Base-by-base conservation (phyloP, 2,888 invertebrate species). In the Lasioglossum zephyrum region DNA sequence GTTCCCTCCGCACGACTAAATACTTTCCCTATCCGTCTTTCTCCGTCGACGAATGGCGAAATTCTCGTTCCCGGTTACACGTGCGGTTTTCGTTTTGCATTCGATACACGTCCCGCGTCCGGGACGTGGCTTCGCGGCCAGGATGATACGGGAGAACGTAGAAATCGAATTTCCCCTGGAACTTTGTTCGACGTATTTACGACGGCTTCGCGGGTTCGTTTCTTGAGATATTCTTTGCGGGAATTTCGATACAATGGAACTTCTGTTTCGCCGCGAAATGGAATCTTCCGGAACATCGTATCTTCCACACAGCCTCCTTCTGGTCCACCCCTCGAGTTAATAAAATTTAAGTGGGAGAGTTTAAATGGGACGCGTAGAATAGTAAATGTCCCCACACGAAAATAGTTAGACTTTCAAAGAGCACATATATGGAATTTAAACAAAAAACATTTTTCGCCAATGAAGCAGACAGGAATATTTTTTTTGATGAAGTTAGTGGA, bases 111-210 rank as follows among this genome's bases (percentile, higher is more conserved):
- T 49, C 66, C 26, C 60, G 60, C 13, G 13, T 16, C 26, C 60
- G 26, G 13, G 60, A 60, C 60, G 26, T 60, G 60, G 60, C 26
- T 26, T 26, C 60, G 18, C 44, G 22, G 73, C 16, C 63, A 66
- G 26, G 63, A 76, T 18, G 72, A 63, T 73, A 73, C 36, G 49
- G 60, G 16, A 4, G 49, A 73, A 26, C 49, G 73, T 26, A 47
- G 16, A 47, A 73, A 79, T 73, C 73, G 79, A 79, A 73, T 73
- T 76, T 66, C 47, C 47, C 60, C 22, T 41, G 69, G 66, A 79
- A 79, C 57, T 72, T 60, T 22, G 69, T 69, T 69, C n/a, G 31
- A 79, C 53, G 72, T 79, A 73, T 73, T 79, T 60, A 73, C 47
- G 47, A 73, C 73, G 41, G 31, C 16, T 39, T 69, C 69, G 73